These are phyloP conservation scores for Ciconia nigra DNA, from an alignment of 2,797 vertebrate genomes.

Conservation along the genomic window DNA sequence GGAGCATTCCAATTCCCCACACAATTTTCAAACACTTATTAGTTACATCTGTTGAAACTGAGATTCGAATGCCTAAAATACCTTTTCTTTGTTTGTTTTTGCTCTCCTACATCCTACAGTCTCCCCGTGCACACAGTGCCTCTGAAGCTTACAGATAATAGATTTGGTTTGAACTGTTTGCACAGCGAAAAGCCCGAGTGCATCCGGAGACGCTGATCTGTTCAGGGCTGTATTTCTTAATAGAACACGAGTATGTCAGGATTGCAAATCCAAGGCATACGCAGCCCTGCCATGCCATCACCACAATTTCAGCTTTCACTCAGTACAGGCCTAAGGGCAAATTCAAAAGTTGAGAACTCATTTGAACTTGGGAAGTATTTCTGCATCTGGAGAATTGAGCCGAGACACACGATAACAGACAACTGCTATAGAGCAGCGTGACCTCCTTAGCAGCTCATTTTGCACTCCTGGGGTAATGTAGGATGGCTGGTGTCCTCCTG, in stretches of 20 bases:
- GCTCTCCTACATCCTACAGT: neutral
- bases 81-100: neutral
- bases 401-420: neutral
- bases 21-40: neutral
- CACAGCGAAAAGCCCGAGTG: neutral
- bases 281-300: neutral
- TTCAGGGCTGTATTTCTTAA: neutral
- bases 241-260: neutral
- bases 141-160: neutral
- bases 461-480: neutral
- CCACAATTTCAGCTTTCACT: neutral
- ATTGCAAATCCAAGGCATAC: neutral
- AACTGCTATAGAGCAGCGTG: neutral
- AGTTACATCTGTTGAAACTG: neutral
- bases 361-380: slow-evolving; percentile 14
- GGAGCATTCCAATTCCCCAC: neutral
- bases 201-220: neutral
- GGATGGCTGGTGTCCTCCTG: neutral
- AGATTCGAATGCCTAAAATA: neutral
- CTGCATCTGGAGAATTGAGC: neutral
- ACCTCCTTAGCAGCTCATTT: slow-evolving; percentile 16
- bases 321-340: neutral
- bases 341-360: slow-evolving; percentile 9
- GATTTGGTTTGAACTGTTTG: neutral
- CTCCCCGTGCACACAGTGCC: neutral